phyloP scores from a whole-genome alignment of 2,888 invertebrate species.

The Cosmorhoe ocellata region DNA sequence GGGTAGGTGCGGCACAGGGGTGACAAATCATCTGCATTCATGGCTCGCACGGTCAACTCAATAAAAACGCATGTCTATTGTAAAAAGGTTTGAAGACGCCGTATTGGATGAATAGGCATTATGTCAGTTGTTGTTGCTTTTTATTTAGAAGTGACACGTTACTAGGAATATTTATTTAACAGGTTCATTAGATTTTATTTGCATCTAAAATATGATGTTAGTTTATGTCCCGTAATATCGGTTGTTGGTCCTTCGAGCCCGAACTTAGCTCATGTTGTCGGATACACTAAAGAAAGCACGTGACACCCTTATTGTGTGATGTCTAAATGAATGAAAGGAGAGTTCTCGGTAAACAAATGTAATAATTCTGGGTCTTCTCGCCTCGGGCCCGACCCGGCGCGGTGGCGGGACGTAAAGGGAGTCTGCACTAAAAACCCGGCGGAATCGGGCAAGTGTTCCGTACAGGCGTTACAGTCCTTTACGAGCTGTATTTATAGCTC shows the following conservation, averaged over 20 bases:
- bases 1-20: constrained; percentile 1
- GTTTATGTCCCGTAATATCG: no score
- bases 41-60: constrained; percentile 17
- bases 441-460: constrained; percentile 23
- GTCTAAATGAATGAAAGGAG: neutral
- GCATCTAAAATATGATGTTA: no score
- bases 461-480: constrained; percentile 46
- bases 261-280: no score
- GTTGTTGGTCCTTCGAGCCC: no score
- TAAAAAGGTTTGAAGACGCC: constrained; percentile 17
- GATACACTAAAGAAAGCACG: neutral
- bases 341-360: constrained; percentile 8
- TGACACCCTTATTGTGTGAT: neutral
- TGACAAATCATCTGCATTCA: constrained; percentile 19
- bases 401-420: constrained; percentile 13
- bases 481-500: constrained; percentile 75
- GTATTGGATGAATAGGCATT: constrained; percentile 9
- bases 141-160: neutral
- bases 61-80: constrained; percentile 21
- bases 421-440: constrained; percentile 9
- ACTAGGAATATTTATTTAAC: no score
- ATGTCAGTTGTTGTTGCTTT: constrained; percentile 1
- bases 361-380: neutral
- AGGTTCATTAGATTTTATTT: no score
- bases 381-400: neutral